Base-by-base conservation (phyloP, 2,113 vertebrate genomes). In the Bubalus kerabau region DNA sequence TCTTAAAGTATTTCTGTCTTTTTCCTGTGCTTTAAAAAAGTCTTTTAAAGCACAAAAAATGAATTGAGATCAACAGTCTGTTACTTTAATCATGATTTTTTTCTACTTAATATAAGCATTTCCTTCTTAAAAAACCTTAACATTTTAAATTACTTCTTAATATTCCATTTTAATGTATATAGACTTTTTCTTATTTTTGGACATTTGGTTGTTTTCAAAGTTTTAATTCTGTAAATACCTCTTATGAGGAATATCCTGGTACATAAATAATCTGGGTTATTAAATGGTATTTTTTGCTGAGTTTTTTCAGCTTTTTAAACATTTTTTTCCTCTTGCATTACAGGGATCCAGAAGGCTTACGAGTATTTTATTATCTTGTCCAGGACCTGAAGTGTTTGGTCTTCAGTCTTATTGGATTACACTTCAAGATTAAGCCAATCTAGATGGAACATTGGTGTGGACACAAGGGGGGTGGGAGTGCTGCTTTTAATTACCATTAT, bases 371-470 rank as follows among this genome's bases (percentile, higher is more conserved):
- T 98, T 99, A 99, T 98, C 99, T 99, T 98, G 99, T 99, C 54
- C 99, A 99, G 97, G 99, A 99, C 97, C 99, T 99, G 95, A 99
- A 99, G 92, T 99, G 99, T 99, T 99, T 99, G 4, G 99, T 99
- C 96, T 99, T 99, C 99, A 99, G 99, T 99, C 99, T 99, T 97
- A 99, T 99, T 74, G 99, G 99, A 90, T 99, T 99, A 82, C 99
- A 99, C 97, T 99, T 99, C 99, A 99, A 99, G 98, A 99, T 99
- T 98, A 99, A 99, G 98, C 99, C 99, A 46, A 99, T 99, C 99
- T 99, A 99, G 99, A 91, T 90, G 36, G 46, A 56, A 76, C 48
- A 52, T n/a, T 91, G 88, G 74, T 93, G 21, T 98, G 82, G 98
- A 99, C 98, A 52, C 97, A 5, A 80, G 24, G 90, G 28, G 67